phyloP scores from a whole-genome alignment of 2,888 invertebrate genomes.

The Meiosimyza decipiens region DNA sequence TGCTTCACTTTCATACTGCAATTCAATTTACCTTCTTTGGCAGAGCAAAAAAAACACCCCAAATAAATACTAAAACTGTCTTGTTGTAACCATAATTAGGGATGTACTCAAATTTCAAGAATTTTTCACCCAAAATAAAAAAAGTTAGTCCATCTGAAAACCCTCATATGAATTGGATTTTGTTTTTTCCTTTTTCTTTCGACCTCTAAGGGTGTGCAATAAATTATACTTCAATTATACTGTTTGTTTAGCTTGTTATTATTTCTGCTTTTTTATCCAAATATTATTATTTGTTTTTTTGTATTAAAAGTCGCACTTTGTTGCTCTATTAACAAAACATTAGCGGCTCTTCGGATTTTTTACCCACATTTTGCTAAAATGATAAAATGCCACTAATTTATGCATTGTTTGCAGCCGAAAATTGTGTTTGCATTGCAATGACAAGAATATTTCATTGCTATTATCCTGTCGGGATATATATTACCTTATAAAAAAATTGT shows the following conservation, averaged over 20 bases:
- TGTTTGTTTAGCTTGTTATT: constrained; percentile 20
- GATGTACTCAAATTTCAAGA: constrained; percentile 25
- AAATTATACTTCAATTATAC: constrained; percentile 34
- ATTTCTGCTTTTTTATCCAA: background rate
- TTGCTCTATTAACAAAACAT: constrained; percentile 22
- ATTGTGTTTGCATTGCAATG: constrained; percentile 15
- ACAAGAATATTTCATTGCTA: background rate
- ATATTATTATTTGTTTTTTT: background rate
- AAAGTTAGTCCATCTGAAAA: background rate
- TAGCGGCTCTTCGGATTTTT: background rate
- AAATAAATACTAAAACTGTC: background rate
- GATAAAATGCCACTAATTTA: constrained; percentile 11
- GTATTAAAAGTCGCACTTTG: background rate
- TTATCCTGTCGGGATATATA: constrained; percentile 27
- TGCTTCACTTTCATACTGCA: background rate
- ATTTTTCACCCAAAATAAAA: constrained; percentile 28
- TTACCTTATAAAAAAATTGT: constrained; percentile 40
- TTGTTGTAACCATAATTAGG: constrained; percentile 19
- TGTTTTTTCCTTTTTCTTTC: too few species aligned
- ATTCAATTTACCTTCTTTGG: constrained; percentile 6
- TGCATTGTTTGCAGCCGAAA: constrained; percentile 20
- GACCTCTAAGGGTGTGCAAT: constrained; percentile 8
- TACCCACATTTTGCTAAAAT: too few species aligned
- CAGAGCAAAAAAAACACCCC: constrained; percentile 15
- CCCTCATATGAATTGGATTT: background rate